Conservation (phyloP, 2,888 invertebrate genomes). For the Eupithecia centaureata region DNA sequence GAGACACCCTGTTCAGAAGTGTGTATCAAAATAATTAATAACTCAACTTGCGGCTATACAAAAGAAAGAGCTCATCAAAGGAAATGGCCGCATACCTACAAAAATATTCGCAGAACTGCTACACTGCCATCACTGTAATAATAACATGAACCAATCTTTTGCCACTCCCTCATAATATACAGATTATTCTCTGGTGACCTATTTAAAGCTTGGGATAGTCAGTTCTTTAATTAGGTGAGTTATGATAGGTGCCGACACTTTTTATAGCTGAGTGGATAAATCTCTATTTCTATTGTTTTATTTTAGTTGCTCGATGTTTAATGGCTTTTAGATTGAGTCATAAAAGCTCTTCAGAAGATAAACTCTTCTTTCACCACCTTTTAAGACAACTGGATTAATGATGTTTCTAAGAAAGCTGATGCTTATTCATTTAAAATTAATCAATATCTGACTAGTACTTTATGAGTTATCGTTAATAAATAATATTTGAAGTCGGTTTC, state of each 20-base stretch:
- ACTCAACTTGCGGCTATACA: slow-evolving; percentile 14
- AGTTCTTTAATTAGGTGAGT: slow-evolving; percentile 39
- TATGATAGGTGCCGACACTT: slow-evolving; percentile 24
- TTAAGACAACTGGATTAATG: neutral
- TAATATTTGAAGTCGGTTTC: no score
- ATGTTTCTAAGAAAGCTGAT: no score
- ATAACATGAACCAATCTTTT: slow-evolving; percentile 14
- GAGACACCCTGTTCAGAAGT: no score
- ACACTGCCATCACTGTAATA: slow-evolving; percentile 29
- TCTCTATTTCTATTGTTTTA: slow-evolving; percentile 25
- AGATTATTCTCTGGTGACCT: slow-evolving; percentile 44
- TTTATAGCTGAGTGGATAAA: slow-evolving; percentile 27
- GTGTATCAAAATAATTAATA: slow-evolving; percentile 10
- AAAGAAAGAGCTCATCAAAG: neutral
- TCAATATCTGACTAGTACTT: no score
- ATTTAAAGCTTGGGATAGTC: slow-evolving; percentile 34
- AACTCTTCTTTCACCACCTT: neutral
- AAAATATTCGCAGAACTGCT: slow-evolving; percentile 30
- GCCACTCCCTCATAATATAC: slow-evolving; percentile 27
- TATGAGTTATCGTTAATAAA: no score
- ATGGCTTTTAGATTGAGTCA: slow-evolving; percentile 24
- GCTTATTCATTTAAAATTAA: no score
- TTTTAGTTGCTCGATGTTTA: slow-evolving; percentile 20
- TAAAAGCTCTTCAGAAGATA: slow-evolving; percentile 14
- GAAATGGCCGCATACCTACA: slow-evolving; percentile 18